Evolutionary conservation across 2,888 invertebrate genomes (phyloP), one percentile per base, ranked within the genome.

Genomic region (Gari tellinella): DNA sequence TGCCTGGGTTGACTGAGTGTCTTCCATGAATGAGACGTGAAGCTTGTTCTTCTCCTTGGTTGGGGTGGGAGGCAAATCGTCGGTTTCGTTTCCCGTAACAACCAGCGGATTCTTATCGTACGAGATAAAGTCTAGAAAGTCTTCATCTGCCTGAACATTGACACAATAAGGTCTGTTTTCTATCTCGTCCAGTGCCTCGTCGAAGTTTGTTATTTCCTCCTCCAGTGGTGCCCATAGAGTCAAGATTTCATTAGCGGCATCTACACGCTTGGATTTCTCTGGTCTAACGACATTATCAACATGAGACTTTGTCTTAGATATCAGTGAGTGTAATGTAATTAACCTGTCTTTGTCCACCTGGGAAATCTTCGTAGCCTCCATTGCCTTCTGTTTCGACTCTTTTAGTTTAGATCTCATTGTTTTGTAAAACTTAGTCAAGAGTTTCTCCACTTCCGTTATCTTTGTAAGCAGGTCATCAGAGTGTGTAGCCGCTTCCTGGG

Each of bases 151-250:
- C 48, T 63, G 64, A 1, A 72, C 52, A 41, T 64, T 72, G 3
- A 79, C 74, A 25, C 68, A 68, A 25, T 53, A 74, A 12, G 79
- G 79, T 15, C 72, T 52, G 12, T 68, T 69, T 66, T 79, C 79
- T 31, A 79, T 72, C 7, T 74, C 72, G 48, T 79, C 72, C 21
- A 79, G 62, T 3, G 68, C 67, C 10, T 41, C 25, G 37, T 79
- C 79, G 51, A 79, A 79, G 19, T 74, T 79, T 17, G 55, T 51
- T 0, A 64, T 66, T 48, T 79, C 79, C 43, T 72, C 64, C 51
- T 79, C 79, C 10, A 79, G 43, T 21, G 79, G 79, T 12, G 79
- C 74, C 79, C 79, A 79, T 14, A 79, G 61, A 7, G 57, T 63
- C 2, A 74, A 46, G 38, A 79, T 74, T 62, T 79, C 79, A 38